Evolutionary conservation across 2,888 invertebrate genomes (phyloP).

Genomic region (Hirudinaria manillensis): DNA sequence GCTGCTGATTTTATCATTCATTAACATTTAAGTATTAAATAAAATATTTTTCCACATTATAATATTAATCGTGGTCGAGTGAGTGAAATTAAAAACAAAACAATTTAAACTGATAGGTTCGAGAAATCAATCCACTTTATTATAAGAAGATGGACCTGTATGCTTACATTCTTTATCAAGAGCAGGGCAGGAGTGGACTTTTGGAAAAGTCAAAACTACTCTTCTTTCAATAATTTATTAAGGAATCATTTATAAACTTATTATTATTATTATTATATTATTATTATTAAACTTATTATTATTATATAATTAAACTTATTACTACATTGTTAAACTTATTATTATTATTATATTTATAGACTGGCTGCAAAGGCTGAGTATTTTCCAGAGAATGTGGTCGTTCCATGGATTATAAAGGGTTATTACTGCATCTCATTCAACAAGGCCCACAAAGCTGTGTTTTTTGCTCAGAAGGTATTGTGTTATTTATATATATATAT

Average conservation of each 20-base stretch:
- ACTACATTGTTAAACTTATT: too few relatives aligned
- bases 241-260: not conserved
- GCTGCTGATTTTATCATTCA: too few relatives aligned
- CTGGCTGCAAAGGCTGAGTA: constrained; percentile 58
- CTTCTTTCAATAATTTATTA: not conserved
- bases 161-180: constrained; percentile 59
- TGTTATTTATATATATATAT: too few relatives aligned
- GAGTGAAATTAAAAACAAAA: not conserved
- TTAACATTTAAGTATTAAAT: not conserved
- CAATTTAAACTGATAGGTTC: constrained; percentile 52
- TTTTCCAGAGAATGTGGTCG: constrained; percentile 61
- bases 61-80: not conserved
- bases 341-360: constrained; percentile 40
- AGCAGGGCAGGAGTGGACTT: not conserved
- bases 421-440: constrained; percentile 65
- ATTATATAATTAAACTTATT: too few relatives aligned
- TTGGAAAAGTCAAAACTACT: constrained; percentile 19
- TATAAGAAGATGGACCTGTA: constrained; percentile 64
- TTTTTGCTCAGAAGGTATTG: constrained; percentile 66
- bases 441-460: constrained; percentile 66
- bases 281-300: too few relatives aligned
- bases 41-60: too few relatives aligned
- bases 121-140: constrained; percentile 59
- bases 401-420: constrained; percentile 72
- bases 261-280: not conserved